Conservation (phyloP, 2,888 invertebrate genomes). For the Artemia sinica region DNA sequence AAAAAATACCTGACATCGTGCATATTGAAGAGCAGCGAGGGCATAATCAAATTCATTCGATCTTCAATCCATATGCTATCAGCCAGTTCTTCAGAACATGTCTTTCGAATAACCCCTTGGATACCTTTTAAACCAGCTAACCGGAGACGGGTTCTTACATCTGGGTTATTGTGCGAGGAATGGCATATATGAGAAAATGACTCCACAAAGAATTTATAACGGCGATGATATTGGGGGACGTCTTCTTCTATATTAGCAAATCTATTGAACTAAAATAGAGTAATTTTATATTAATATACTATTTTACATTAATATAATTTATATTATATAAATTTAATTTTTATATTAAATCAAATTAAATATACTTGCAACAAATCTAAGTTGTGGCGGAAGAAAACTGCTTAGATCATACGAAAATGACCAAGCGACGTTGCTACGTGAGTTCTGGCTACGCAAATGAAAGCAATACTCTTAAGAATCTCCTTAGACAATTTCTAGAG, state of each 20-base stretch:
- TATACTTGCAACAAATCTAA: too few relatives aligned
- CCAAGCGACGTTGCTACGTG: too few relatives aligned
- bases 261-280: constrained; percentile 63
- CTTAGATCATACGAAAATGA: too few relatives aligned
- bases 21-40: constrained; percentile 93
- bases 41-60: constrained; percentile 99
- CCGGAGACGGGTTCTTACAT: constrained; percentile 61
- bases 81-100: constrained; percentile 90
- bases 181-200: constrained; percentile 99
- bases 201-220: constrained; percentile 97
- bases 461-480: too few relatives aligned
- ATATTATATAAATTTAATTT: too few relatives aligned
- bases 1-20: constrained; percentile 45
- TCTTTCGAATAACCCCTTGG: constrained; percentile 89
- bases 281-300: constrained; percentile 22
- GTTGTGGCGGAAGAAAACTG: too few relatives aligned
- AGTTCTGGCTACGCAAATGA: too few relatives aligned
- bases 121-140: constrained; percentile 81
- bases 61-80: constrained; percentile 97
- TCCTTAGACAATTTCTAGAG: too few relatives aligned
- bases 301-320: too few relatives aligned
- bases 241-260: constrained; percentile 99
- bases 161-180: constrained; percentile 54
- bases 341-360: too few relatives aligned
- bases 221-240: constrained; percentile 92